Percentiles rank a stretch among this genome's conserved stretches.
Conservation (phyloP, 2,888 invertebrate species). For the Crepidodera aurea region DNA sequence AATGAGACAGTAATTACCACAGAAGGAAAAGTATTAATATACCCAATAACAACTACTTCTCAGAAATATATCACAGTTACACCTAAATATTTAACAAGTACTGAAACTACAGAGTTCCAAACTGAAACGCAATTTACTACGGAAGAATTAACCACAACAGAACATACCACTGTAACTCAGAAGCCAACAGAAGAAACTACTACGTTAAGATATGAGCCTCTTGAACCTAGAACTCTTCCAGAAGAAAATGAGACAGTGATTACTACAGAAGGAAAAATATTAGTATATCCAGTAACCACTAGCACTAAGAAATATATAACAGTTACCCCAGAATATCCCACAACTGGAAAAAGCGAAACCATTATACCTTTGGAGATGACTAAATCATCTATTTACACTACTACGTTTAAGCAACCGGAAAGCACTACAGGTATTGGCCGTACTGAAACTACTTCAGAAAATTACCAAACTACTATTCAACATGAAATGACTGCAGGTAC, state of each 20-base stretch:
- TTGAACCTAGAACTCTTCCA: background rate
- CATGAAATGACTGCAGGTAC: background rate
- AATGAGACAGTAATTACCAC: slow-evolving; percentile 4
- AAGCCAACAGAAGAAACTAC: slow-evolving; percentile 6
- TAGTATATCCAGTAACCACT: slow-evolving; percentile 20
- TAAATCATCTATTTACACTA: no score
- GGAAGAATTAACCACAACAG: slow-evolving; percentile 5
- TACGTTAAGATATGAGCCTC: background rate
- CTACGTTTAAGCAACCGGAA: no score
- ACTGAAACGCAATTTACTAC: slow-evolving; percentile 7
- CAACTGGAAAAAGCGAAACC: background rate
- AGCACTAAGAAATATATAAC: slow-evolving; percentile 45
- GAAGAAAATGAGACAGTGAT: slow-evolving; percentile 4
- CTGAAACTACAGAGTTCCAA: background rate
- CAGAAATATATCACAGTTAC: slow-evolving; percentile 38
- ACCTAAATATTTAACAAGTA: slow-evolving; percentile 31
- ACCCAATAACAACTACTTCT: slow-evolving; percentile 37
- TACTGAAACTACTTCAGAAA: background rate
- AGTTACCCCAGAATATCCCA: slow-evolving; percentile 31
- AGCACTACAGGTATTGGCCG: no score
- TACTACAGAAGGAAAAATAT: slow-evolving; percentile 3
- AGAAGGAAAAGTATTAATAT: slow-evolving; percentile 35
- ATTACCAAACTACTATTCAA: background rate
- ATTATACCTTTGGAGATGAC: no score
- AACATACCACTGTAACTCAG: background rate